Evolutionary conservation across 2,888 invertebrate genomes (phyloP).

Genomic region (Folsomia manolachei): DNA sequence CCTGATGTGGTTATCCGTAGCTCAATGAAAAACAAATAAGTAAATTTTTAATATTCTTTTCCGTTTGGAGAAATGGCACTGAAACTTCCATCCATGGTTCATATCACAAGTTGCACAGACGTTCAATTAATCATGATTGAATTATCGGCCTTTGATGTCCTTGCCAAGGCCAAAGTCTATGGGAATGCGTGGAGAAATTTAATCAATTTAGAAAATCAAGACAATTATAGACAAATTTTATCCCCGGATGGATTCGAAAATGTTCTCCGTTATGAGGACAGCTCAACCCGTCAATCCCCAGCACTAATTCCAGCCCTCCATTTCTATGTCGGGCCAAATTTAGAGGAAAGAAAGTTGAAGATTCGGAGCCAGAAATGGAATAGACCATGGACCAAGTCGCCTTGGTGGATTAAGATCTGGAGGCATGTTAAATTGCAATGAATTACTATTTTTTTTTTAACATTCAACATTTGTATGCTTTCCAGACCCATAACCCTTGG

Average conservation of each 20-base stretch:
- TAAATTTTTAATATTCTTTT: no score
- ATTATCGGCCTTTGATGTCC: conserved; percentile 22
- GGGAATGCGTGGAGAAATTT: conserved; percentile 8
- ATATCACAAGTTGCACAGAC: conserved; percentile 25
- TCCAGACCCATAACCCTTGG: not conserved
- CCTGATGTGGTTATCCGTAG: not conserved
- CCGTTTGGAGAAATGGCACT: not conserved
- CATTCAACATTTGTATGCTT: not conserved
- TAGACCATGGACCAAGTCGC: not conserved
- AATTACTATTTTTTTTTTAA: no score
- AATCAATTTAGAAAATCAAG: not conserved
- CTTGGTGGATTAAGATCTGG: not conserved
- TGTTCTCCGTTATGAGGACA: not conserved
- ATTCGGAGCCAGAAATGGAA: not conserved
- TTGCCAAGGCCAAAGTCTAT: conserved; percentile 15
- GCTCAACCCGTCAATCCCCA: not conserved
- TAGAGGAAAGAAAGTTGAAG: not conserved
- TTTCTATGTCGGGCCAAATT: not conserved
- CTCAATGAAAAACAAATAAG: no score
- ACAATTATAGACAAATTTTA: not conserved
- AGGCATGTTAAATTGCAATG: no score
- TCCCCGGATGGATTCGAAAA: not conserved
- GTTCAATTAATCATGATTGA: conserved; percentile 31
- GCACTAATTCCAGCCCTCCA: not conserved
- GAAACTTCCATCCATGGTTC: conserved; percentile 19